Evolutionary conservation across 2,797 vertebrate species (phyloP).

Genomic region (Girardinus metallicus): DNA sequence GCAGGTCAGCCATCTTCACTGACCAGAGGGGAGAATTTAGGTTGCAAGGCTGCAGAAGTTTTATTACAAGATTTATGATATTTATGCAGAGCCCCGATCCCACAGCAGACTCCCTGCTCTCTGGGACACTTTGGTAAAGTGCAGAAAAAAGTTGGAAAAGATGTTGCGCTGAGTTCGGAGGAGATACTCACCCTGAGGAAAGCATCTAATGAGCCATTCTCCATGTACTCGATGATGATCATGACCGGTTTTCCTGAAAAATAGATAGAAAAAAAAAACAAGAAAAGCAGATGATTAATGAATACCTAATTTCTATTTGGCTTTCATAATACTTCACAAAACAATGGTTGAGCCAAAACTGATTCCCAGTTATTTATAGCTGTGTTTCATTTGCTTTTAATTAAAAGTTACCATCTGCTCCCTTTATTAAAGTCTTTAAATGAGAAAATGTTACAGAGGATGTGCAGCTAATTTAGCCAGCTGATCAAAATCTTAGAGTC

Average conservation of each 20-base stretch:
- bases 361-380: conserved; percentile 66
- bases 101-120: conserved; percentile 51
- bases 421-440: conserved; percentile 66
- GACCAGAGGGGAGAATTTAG: conserved; percentile 62
- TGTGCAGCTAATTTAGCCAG: conserved; percentile 56
- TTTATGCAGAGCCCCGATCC: conserved; percentile 49
- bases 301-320: conserved; percentile 45
- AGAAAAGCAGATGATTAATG: conserved; percentile 51
- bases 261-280: conserved; percentile 12
- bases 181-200: conserved; percentile 94
- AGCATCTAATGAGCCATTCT: conserved; percentile 96
- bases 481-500: conserved; percentile 24
- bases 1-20: conserved; percentile 56
- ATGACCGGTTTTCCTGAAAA: conserved; percentile 95
- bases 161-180: conserved; percentile 50
- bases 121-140: conserved; percentile 34
- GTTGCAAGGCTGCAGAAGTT: conserved; percentile 61
- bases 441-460: conserved; percentile 62
- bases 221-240: conserved; percentile 99
- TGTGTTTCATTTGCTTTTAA: conserved; percentile 69
- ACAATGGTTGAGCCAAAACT: conserved; percentile 23
- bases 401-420: conserved; percentile 76
- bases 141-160: conserved; percentile 46
- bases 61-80: conserved; percentile 59
- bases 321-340: conserved; percentile 42